Evolutionary conservation across 23 tunicate genomes (phyloP), one percentile per base, ranked within the genome.

Genomic region (Clavelina lepadiformis): DNA sequence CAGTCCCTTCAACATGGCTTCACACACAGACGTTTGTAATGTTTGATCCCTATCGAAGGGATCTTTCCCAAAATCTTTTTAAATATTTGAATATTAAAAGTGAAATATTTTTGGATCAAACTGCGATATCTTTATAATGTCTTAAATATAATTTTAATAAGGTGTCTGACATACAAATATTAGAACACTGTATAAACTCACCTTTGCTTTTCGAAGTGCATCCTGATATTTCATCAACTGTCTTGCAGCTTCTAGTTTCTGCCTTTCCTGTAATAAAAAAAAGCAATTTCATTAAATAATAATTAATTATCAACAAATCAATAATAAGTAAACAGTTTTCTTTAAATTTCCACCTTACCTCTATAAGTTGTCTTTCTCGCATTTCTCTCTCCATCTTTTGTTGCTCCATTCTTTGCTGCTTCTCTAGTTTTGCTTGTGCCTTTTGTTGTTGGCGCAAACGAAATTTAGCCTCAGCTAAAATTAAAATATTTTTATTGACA

Each of bases 371-470:
- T 37, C 80, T 46, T 58, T 86, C 95, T 32, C 69, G 31, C n/a
- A 66, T 57, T 58, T 86, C 95, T 50, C 80, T 35, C 55, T 86
- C 85, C 46, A 77, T 23, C 23, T 71, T 71, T 21, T 79, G 77
- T 51, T 79, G 85, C 20, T 80, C 87, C 5, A 72, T 41, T 53
- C 38, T 80, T 33, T 55, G 72, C 22, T 52, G 54, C 44, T 61
- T 46, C n/a, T 71, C 78, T 54, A 64, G 78, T 47, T 72, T 65
- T 1, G 54, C 67, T 55, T 67, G 56, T 1, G 59, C n/a, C 49
- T 77, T 77, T 57, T 50, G 31, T 41, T 78, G 80, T 64, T 70
- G 71, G 3, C 52, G 61, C 49, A 69, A 63, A 36, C 53, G 70
- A 31, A 34, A 19, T 24, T 73, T 67, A 58, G 61, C 15, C 31